Evolutionary conservation across 2,797 vertebrate genomes (phyloP).

Genomic region (Urophycis tenuis): DNA sequence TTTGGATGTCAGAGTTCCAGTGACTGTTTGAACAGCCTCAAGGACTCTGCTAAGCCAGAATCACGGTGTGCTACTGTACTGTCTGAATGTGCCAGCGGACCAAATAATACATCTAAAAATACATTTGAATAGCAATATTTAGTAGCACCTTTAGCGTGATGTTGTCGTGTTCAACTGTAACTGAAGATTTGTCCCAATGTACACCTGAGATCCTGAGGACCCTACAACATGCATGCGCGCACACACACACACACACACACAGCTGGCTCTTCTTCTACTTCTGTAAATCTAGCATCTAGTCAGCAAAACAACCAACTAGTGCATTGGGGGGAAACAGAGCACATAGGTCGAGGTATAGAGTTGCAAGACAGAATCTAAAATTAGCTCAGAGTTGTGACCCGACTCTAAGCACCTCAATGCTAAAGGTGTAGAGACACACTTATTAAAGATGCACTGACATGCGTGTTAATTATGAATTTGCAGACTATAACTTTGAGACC

Average conservation of each 20-base stretch:
- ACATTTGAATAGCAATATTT: constrained; percentile 21
- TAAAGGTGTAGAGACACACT: constrained; percentile 37
- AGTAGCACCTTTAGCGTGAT: background rate
- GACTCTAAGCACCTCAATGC: constrained; percentile 44
- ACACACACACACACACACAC: background rate
- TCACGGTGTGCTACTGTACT: constrained; percentile 25
- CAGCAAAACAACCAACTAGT: constrained; percentile 14
- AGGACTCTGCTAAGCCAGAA: constrained; percentile 14
- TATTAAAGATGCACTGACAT: constrained; percentile 36
- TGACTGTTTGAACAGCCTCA: constrained; percentile 19
- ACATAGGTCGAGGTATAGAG: constrained; percentile 40
- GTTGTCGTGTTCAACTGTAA: background rate
- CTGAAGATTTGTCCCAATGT: background rate
- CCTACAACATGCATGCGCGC: background rate
- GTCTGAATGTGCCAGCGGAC: constrained; percentile 6
- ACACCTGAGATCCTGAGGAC: background rate
- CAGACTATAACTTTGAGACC: background rate
- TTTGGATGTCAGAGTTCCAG: constrained; percentile 19
- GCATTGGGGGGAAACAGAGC: constrained; percentile 16
- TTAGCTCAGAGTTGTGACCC: constrained; percentile 53
- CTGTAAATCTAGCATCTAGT: constrained; percentile 18
- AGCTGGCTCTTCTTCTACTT: background rate
- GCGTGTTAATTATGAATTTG: constrained; percentile 7
- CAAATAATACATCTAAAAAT: constrained; percentile 14
- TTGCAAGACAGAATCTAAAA: constrained; percentile 53